These are phyloP conservation scores for Planococcus citri DNA, from an alignment of 1,140 invertebrate species.

Conservation along the genomic window DNA sequence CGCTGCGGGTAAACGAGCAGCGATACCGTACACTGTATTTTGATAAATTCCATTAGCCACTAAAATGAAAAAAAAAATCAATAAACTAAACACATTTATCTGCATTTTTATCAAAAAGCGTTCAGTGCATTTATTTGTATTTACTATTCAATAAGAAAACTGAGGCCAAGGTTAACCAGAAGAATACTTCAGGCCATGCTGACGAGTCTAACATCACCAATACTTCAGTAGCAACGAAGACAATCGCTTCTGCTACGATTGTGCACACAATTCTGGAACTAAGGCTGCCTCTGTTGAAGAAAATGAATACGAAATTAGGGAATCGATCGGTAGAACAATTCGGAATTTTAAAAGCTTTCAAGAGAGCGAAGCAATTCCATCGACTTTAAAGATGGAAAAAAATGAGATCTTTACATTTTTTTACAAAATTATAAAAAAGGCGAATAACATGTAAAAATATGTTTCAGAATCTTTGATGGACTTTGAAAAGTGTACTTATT, in stretches of 20 bases:
- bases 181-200: conserved; percentile 69
- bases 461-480: too few species aligned
- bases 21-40: conserved; percentile 93
- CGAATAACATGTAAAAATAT: too few species aligned
- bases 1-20: conserved; percentile 77
- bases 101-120: background rate
- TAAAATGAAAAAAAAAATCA: too few species aligned
- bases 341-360: background rate
- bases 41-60: conserved; percentile 93
- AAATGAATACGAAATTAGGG: conserved; percentile 29
- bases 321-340: background rate
- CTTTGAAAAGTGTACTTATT: too few species aligned
- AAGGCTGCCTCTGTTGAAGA: conserved; percentile 62
- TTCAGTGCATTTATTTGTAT: too few species aligned
- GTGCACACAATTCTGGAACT: conserved; percentile 79
- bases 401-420: too few species aligned
- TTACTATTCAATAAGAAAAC: conserved; percentile 85
- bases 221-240: conserved; percentile 79
- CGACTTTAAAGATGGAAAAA: background rate
- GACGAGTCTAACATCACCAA: conserved; percentile 82
- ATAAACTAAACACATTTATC: conserved; percentile 26
- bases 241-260: conserved; percentile 72
- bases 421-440: too few species aligned
- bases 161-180: conserved; percentile 74
- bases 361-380: too few species aligned